These are phyloP conservation scores for Toxotes lorentzi DNA, from an alignment of 2,797 vertebrate species.

Conservation along the genomic window DNA sequence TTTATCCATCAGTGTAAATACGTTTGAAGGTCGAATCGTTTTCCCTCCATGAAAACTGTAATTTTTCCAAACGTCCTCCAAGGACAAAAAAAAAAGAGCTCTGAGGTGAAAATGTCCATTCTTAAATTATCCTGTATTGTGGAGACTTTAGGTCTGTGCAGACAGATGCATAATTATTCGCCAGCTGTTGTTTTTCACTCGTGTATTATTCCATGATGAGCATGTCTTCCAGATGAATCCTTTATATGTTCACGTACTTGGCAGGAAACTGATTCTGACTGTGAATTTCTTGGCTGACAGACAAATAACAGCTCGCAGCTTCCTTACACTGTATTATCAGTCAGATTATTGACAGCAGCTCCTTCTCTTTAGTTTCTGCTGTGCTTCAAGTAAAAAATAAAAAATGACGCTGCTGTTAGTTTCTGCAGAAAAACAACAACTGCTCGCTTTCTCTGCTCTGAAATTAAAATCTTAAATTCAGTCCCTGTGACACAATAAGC, in stretches of 20 bases:
- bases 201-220: slow-evolving; percentile 50
- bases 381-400: slow-evolving; percentile 4
- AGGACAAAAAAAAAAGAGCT: background rate
- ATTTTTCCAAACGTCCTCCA: slow-evolving; percentile 1
- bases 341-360: slow-evolving; percentile 61
- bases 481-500: slow-evolving; percentile 21
- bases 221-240: slow-evolving; percentile 59
- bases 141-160: slow-evolving; percentile 11
- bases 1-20: background rate
- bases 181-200: slow-evolving; percentile 62
- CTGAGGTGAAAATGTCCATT: slow-evolving; percentile 23
- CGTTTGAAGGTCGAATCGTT: background rate
- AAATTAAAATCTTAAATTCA: slow-evolving; percentile 48
- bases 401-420: slow-evolving; percentile 16
- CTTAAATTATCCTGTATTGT: background rate
- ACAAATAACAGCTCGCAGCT: slow-evolving; percentile 55
- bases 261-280: slow-evolving; percentile 50
- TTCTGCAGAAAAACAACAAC: slow-evolving; percentile 43
- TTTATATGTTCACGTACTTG: slow-evolving; percentile 53
- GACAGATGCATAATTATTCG: slow-evolving; percentile 57
- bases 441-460: slow-evolving; percentile 23
- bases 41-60: background rate
- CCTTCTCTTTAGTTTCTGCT: slow-evolving; percentile 50
- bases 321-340: slow-evolving; percentile 37
- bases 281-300: slow-evolving; percentile 63